Base-by-base conservation (phyloP, 2,888 invertebrate species). In the Acanthosepion pharaonis region DNA sequence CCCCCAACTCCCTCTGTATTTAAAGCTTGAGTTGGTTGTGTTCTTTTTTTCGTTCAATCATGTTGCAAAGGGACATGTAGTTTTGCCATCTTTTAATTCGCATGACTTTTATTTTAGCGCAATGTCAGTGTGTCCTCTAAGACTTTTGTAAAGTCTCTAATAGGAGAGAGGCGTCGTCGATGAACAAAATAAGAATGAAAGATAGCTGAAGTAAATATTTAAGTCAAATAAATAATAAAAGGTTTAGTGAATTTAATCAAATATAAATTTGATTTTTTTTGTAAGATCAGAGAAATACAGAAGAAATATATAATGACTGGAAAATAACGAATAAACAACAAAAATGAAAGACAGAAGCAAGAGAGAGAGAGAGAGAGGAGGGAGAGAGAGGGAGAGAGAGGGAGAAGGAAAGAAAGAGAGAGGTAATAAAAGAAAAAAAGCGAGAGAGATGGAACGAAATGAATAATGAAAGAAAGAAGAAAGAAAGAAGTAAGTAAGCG, bases 51-150 rank as follows among this genome's bases (percentile, higher is more conserved):
- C 8, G 64, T 64, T 64, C 15, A 78, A 78, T n/a, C n/a, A 33
- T 78, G 78, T 78, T n/a, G 78, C 78, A 78, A 33, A 78, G n/a
- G 78, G 78, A 78, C 33, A n/a, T 78, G 78, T n/a, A 78, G n/a
- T 78, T 78, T 78, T 78, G 78, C 78, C 78, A 78, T 78, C 33
- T 78, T n/a, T 78, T 78, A n/a, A 78, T n/a, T 78, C 18, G n/a
- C 28, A 9, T 78, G 28, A 78, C 28, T 78, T 28, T 78, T 42
- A 78, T 78, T 28, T 78, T 78, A 11, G 6, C 78, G 11, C 78
- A 28, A 33, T n/a, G 78, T 78, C 78, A 78, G 33, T 78, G n/a
- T 9, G n/a, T 78, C 78, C 15, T 78, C 33, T n/a, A 78, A 33
- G 78, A 42, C 42, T 33, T n/a, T n/a, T n/a, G 11, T n/a, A 78